These are phyloP conservation scores for Cephus runcator DNA, from an alignment of 2,888 invertebrate species.

Conservation along the genomic window DNA sequence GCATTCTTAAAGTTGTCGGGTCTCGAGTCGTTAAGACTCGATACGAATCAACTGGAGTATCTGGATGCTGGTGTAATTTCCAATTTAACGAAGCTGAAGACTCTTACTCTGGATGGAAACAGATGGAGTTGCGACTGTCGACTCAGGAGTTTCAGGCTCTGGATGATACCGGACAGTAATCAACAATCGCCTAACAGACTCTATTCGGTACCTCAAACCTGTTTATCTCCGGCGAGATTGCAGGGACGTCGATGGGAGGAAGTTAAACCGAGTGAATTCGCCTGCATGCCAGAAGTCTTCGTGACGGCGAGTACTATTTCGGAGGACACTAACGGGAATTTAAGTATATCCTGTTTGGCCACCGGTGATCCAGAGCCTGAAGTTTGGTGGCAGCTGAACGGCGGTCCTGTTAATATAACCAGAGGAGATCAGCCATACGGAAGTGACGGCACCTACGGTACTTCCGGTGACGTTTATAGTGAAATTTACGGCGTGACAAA, in stretches of 20 bases:
- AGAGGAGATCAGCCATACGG: conserved; percentile 39
- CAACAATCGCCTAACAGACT: conserved; percentile 72
- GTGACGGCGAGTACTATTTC: conserved; percentile 67
- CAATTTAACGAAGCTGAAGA: conserved; percentile 82
- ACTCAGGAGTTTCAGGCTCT: conserved; percentile 83
- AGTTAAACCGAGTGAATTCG: conserved; percentile 80
- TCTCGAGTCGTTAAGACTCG: conserved; percentile 81
- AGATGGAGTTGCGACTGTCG: conserved; percentile 93
- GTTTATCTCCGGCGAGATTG: conserved; percentile 77
- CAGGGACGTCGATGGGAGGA: conserved; percentile 81
- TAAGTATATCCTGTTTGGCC: conserved; percentile 84
- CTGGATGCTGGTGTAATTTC: conserved; percentile 75
- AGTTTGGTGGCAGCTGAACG: conserved; percentile 85
- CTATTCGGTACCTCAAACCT: conserved; percentile 79
- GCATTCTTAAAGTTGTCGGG: conserved; percentile 81
- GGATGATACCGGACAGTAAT: conserved; percentile 72
- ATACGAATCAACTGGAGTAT: conserved; percentile 81
- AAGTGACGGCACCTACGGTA: conserved; percentile 39
- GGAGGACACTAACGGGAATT: conserved; percentile 85
- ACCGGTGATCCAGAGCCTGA: conserved; percentile 86
- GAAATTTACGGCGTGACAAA: conserved; percentile 42
- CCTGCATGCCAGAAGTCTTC: conserved; percentile 81
- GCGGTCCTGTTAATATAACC: conserved; percentile 69
- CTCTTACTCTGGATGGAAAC: conserved; percentile 83
- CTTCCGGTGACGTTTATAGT: conserved; percentile 42